Evolutionary conservation across 2,888 invertebrate genomes (phyloP), one percentile per base, ranked within the genome.

Genomic region (Microctonus hyperodae): DNA sequence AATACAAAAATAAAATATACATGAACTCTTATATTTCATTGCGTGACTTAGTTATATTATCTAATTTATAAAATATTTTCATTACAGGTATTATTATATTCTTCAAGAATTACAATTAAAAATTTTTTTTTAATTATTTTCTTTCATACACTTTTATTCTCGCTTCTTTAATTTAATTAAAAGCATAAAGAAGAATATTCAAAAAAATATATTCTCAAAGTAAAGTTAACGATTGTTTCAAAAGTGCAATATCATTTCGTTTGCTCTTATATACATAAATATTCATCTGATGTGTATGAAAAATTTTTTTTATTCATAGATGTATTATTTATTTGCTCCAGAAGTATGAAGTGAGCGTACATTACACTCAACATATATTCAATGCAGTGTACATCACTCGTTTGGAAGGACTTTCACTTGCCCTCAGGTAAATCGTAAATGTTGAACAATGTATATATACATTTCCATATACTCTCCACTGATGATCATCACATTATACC

Each of bases 381-480:
- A n/a, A n/a, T n/a, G n/a, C n/a, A n/a, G n/a, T n/a, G n/a, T n/a
- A n/a, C 44, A 44, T 44, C 44, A 44, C 44, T 72, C 77, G 75
- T 75, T 76, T 76, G 73, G 70, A 73, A 73, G 72, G 71, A 79
- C 79, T 79, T 79, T 79, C 79, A 79, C 79, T 79, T 79, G 79
- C 79, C 78, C 79, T 77, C 75, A 71, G 75, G 79, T 79, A 67
- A 69, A 73, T 71, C 67, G 68, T 72, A 64, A 69, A 73, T 72
- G 75, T 73, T 74, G 76, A 69, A 75, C 69, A 72, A 73, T 76
- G 74, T 75, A 73, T 73, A 71, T 74, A 72, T 75, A 74, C 16
- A n/a, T n/a, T n/a, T n/a, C n/a, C n/a, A 16, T 6, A 44, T 20
- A 16, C 35, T 10, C 35, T 10, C n/a, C 37, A 37, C 73, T 69